phyloP scores from a whole-genome alignment of 2,113 vertebrate species.

The Solenodon paradoxus region DNA sequence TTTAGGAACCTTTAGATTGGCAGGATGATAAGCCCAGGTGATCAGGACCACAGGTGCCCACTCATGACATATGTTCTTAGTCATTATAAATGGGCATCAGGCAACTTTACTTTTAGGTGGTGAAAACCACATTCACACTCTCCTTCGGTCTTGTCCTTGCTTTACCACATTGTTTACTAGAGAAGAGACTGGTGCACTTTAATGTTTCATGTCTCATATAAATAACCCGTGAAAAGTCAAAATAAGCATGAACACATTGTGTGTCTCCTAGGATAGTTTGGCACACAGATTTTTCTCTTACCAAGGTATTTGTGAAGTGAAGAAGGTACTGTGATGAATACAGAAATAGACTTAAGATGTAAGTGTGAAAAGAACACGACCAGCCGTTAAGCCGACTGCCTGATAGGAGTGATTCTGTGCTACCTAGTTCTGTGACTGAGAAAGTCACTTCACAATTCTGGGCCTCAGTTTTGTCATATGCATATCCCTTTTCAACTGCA shows the following conservation, averaged over 20 bases:
- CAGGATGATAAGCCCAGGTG: neutral
- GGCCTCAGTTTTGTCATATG: neutral
- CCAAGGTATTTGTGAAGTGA: neutral
- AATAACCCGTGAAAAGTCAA: neutral
- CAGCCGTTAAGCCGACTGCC: accelerated
- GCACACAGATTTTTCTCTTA: neutral
- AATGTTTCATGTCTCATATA: neutral
- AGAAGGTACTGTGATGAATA: neutral
- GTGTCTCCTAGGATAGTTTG: neutral
- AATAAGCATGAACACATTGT: neutral
- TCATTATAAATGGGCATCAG: neutral
- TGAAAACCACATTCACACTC: conserved; percentile 23
- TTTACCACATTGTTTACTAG: neutral
- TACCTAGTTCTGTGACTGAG: neutral
- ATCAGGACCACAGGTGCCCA: neutral
- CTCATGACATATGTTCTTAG: neutral
- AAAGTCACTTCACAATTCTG: neutral
- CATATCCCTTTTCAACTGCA: neutral
- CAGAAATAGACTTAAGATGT: neutral
- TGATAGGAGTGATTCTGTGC: neutral
- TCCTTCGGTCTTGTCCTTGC: neutral
- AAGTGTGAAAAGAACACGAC: neutral
- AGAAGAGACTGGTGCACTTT: neutral
- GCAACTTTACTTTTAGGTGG: neutral
- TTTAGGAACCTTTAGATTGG: neutral